Evolutionary conservation across 2,888 invertebrate species (phyloP), one percentile per base, ranked within the genome.

Genomic region (Plagodis pulveraria): DNA sequence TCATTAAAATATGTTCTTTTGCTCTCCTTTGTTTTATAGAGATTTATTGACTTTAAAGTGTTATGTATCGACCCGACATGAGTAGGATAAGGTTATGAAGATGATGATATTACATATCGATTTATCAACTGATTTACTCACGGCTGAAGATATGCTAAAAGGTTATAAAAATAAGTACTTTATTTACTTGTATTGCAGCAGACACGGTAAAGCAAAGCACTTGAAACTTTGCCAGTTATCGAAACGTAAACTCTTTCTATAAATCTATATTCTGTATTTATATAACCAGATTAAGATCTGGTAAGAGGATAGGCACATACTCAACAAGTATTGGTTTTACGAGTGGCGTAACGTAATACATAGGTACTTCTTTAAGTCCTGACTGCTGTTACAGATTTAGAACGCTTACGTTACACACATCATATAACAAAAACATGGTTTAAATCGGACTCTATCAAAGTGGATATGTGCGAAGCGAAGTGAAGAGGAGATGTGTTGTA

Each of bases 341-440:
- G 74, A 77, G 34, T 64, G 11, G 57, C 64, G 70, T 67, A 68
- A 10, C 40, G 36, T 36, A 36, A 36, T 36, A 36, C 36, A 36
- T 5, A 36, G 36, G 9, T 36, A 8, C 6, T 5, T 8, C 36
- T 36, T 56, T 64, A 76, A 79, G 67, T 74, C 70, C 59, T 45
- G 69, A 72, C 71, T 72, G 76, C 76, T 76, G 77, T 76, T 68
- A 66, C 71, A 58, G 66, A 72, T 74, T 72, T 75, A 74, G 72
- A 76, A 65, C 59, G 59, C 70, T 69, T 67, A 41, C 52, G 8
- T 42, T 6, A 10, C 12, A 6, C 45, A 49, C 22, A 33, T 42
- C 6, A 11, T 33, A 11, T 4, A 22, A 22, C 22, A 4, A 22
- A 22, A 22, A 22, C 22, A 22, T 22, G 22, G 22, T 22, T 22